A percentile compares a stretch with the other conserved stretches of the same genome.
Conservation (phyloP, 2,113 vertebrate species). For the Megaceryle torquata region DNA sequence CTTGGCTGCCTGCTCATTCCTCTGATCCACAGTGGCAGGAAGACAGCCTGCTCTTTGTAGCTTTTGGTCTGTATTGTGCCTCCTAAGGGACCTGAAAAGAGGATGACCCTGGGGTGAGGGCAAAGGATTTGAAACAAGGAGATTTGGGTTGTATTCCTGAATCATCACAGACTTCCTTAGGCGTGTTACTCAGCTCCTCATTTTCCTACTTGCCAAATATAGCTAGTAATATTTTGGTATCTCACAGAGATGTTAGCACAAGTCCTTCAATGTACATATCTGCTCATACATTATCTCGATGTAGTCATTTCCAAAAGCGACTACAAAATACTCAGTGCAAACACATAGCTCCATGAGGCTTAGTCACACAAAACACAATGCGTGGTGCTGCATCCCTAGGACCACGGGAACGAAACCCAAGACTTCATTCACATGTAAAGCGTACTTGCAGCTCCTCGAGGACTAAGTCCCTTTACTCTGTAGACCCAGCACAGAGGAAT, state of each 20-base stretch:
- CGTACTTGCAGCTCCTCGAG: background rate
- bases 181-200: constrained; percentile 14
- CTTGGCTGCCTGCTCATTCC: background rate
- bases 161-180: constrained; percentile 1
- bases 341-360: background rate
- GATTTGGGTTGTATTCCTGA: constrained; percentile 3
- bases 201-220: constrained; percentile 40
- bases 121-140: background rate
- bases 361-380: background rate
- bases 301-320: background rate
- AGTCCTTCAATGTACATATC: constrained; percentile 24
- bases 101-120: background rate
- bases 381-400: background rate
- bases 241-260: constrained; percentile 33
- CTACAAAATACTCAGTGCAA: background rate
- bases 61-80: background rate
- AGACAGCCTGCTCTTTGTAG: background rate
- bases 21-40: background rate
- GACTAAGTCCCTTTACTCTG: background rate
- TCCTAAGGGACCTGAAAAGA: background rate
- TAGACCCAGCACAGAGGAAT: background rate
- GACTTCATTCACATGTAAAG: background rate
- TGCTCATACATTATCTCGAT: constrained; percentile 27
- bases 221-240: constrained; percentile 42
- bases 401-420: background rate